These are phyloP conservation scores for Panopea generosa DNA, from an alignment of 2,888 invertebrate genomes.

Conservation along the genomic window DNA sequence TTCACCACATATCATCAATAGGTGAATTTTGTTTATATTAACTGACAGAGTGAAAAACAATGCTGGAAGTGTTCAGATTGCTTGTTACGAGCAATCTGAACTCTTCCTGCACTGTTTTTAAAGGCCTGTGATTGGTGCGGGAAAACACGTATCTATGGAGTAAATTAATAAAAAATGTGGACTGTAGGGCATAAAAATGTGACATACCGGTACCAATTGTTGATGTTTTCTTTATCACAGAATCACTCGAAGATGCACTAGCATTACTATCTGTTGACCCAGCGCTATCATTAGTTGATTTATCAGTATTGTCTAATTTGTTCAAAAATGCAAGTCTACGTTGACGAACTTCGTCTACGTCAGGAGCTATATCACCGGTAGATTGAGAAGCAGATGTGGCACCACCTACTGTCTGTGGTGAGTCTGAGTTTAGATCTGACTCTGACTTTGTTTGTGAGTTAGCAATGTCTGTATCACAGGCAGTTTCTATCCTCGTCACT, in stretches of 20 bases:
- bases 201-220: conserved; percentile 6
- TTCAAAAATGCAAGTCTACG: conserved; percentile 75
- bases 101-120: too few species aligned
- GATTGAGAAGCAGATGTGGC: conserved; percentile 12
- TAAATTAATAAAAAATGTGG: too few species aligned
- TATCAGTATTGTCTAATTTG: conserved; percentile 31
- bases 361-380: conserved; percentile 30
- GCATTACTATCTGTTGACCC: neutral
- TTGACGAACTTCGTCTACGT: conserved; percentile 72
- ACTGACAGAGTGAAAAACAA: too few species aligned
- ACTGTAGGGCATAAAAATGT: too few species aligned
- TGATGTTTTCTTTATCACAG: too few species aligned
- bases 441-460: conserved; percentile 4
- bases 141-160: too few species aligned
- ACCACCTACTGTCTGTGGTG: conserved; percentile 4
- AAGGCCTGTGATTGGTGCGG: too few species aligned
- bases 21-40: too few species aligned
- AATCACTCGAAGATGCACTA: too few species aligned
- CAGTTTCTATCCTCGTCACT: conserved; percentile 42
- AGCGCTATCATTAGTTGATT: neutral
- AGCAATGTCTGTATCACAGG: neutral
- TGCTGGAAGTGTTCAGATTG: too few species aligned
- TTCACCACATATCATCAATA: too few species aligned
- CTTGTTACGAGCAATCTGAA: too few species aligned
- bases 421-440: neutral